These are phyloP conservation scores for Galerucella calmariensis DNA, from an alignment of 2,888 invertebrate species.

Conservation along the genomic window DNA sequence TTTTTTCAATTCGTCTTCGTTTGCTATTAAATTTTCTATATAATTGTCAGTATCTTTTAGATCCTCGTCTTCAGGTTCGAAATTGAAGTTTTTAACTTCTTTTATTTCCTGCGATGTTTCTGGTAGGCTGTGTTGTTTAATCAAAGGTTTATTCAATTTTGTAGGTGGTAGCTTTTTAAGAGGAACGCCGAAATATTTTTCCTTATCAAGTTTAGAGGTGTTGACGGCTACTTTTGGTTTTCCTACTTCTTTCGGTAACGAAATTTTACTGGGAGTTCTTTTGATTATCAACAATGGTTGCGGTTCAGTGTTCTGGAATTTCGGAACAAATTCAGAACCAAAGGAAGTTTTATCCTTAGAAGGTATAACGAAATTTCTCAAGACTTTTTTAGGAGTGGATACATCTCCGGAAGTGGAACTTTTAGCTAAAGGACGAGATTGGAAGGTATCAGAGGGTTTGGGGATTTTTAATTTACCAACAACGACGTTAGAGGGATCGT, in stretches of 20 bases:
- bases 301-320: conserved; percentile 56
- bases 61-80: conserved; percentile 63
- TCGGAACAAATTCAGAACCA: conserved; percentile 60
- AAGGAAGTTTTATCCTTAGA: conserved; percentile 57
- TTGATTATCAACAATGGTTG: conserved; percentile 63
- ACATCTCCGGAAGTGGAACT: conserved; percentile 52
- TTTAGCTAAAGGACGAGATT: conserved; percentile 47
- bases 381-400: conserved; percentile 41
- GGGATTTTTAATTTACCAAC: conserved; percentile 49
- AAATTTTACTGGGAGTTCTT: conserved; percentile 64
- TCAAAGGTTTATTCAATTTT: conserved; percentile 43
- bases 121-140: conserved; percentile 58
- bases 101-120: conserved; percentile 50
- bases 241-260: conserved; percentile 60
- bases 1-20: conserved; percentile 62
- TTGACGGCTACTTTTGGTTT: conserved; percentile 63
- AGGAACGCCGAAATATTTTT: conserved; percentile 63
- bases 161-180: conserved; percentile 37
- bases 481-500: conserved; percentile 40
- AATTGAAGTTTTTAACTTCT: conserved; percentile 58
- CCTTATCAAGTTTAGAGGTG: conserved; percentile 56
- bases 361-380: conserved; percentile 58
- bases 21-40: conserved; percentile 62
- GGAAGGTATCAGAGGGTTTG: conserved; percentile 29
- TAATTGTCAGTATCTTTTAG: conserved; percentile 61